Conservation (phyloP, 2,888 invertebrate genomes). For the Tiliacea citrago region DNA sequence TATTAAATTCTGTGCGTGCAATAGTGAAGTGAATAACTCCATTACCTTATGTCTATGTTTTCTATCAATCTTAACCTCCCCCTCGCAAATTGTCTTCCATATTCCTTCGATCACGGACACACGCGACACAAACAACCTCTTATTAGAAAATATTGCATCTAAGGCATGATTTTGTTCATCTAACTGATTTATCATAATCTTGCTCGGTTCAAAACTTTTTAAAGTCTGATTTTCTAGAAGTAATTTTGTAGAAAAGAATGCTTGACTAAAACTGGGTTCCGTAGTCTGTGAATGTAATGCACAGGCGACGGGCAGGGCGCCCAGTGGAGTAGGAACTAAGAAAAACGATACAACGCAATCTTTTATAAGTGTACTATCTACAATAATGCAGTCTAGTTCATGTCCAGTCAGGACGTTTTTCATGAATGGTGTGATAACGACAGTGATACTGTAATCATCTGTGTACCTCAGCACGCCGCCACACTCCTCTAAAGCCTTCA, state of each 20-base stretch:
- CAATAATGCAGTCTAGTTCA: slow-evolving; percentile 63
- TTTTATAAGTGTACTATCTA: slow-evolving; percentile 63
- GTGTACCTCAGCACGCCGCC: slow-evolving; percentile 46
- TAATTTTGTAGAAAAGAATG: slow-evolving; percentile 64
- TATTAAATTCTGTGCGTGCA: slow-evolving; percentile 32
- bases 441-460: slow-evolving; percentile 51
- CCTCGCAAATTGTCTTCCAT: slow-evolving; percentile 54
- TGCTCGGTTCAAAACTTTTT: slow-evolving; percentile 66
- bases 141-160: slow-evolving; percentile 60
- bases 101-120: slow-evolving; percentile 45
- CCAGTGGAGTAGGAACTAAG: slow-evolving; percentile 67
- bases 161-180: slow-evolving; percentile 60
- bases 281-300: slow-evolving; percentile 62
- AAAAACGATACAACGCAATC: slow-evolving; percentile 64
- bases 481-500: slow-evolving; percentile 41
- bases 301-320: slow-evolving; percentile 72
- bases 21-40: slow-evolving; percentile 43
- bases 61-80: slow-evolving; percentile 31
- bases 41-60: slow-evolving; percentile 39
- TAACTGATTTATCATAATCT: slow-evolving; percentile 62
- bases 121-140: slow-evolving; percentile 42
- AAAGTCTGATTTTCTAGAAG: slow-evolving; percentile 59
- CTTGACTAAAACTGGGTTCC: slow-evolving; percentile 62
- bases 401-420: slow-evolving; percentile 62
- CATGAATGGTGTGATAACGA: slow-evolving; percentile 72